Evolutionary conservation across 2,888 invertebrate genomes (phyloP).

Genomic region (Ectemnius lituratus): DNA sequence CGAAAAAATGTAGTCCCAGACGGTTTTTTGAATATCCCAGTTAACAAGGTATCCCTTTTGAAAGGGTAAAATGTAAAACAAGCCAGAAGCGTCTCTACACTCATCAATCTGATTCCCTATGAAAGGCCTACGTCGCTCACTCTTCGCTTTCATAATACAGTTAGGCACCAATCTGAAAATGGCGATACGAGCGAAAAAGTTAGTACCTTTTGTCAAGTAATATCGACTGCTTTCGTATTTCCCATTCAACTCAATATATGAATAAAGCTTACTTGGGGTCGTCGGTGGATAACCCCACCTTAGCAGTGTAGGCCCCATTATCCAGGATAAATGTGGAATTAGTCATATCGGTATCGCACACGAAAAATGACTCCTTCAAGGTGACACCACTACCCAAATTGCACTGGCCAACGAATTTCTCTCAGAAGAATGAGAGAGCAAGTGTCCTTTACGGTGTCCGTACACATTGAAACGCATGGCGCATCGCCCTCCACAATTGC

Average conservation of each 20-base stretch:
- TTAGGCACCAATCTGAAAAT: slow-evolving; percentile 88
- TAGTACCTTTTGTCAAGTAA: neutral
- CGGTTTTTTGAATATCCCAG: slow-evolving; percentile 96
- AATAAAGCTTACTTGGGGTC: slow-evolving; percentile 81
- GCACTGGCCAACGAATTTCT: too few species aligned
- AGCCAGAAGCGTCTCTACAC: slow-evolving; percentile 95
- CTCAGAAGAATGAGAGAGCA: too few species aligned
- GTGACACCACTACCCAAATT: too few species aligned
- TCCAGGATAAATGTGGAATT: slow-evolving; percentile 85
- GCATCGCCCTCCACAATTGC: too few species aligned
- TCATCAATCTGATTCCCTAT: slow-evolving; percentile 97
- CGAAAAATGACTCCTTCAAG: too few species aligned
- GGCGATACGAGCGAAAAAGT: neutral
- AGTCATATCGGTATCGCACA: slow-evolving; percentile 55
- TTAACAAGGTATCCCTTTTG: slow-evolving; percentile 97
- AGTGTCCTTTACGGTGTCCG: too few species aligned
- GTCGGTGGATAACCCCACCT: slow-evolving; percentile 88
- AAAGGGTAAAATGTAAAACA: slow-evolving; percentile 95
- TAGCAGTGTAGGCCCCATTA: slow-evolving; percentile 92
- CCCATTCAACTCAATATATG: neutral
- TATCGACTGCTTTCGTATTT: neutral
- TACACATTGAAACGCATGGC: too few species aligned
- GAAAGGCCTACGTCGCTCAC: slow-evolving; percentile 95
- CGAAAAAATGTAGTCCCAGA: slow-evolving; percentile 97
- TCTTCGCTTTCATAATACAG: slow-evolving; percentile 98